Evolutionary conservation across 2,888 invertebrate genomes (phyloP), one percentile per base, ranked within the genome.

Genomic region (Mongoloraphidia duomilia): DNA sequence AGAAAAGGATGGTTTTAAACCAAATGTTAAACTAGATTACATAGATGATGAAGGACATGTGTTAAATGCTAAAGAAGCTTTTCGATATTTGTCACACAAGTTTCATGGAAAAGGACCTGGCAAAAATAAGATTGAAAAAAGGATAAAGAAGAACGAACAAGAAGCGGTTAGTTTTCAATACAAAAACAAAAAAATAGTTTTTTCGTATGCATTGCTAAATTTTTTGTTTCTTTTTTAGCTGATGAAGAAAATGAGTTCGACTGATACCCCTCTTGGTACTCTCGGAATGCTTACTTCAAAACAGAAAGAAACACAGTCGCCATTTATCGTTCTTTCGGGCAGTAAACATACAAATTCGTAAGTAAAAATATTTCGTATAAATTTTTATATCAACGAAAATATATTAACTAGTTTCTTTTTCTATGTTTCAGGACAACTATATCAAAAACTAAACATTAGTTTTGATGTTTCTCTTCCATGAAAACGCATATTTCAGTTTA

Each of bases 101-200:
- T 98, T 98, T 73, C 98, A 98, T 71, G 98, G 98, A 47, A 97
- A 98, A 72, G 95, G 95, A 2, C 95, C 97, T 14, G 97, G 98
- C 48, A 98, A 98, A 69, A 96, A 94, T 73, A 98, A 98, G 72
- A 82, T 84, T 59, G 97, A 98, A 70, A 98, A 98, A 65, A 77
- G 96, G 55, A 80, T 91, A 70, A 93, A 94, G 70, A 95, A 97
- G 69, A 76, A 81, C 54, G 87, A 92, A 61, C 95, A 96, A 65
- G 93, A 94, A 67, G 86, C 87, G 70, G 85, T 87, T 61, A 67
- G 73, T 68, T 44, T 50, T n/a, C 26, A 6, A 6, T 41, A 39
- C 36, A 49, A 44, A 44, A 42, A 40, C 42, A 26, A 13, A 26
- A 13, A 43, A 41, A 38, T 51, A 44, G 45, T 35, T 35, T 35